Conservation (phyloP, 2,113 vertebrate genomes). For the Cathartes aura region DNA sequence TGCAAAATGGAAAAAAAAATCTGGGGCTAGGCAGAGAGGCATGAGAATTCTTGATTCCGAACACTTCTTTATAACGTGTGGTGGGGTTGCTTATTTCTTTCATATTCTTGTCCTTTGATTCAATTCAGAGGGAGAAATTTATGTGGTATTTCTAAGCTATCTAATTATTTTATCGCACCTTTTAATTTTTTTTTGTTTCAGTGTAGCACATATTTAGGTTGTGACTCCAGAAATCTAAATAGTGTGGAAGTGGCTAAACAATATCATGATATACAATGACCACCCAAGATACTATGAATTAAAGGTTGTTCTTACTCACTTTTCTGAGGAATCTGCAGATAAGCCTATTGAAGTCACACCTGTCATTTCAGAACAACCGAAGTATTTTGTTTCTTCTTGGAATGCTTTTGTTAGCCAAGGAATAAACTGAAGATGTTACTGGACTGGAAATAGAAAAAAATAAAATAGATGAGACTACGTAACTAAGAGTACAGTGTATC, state of each 20-base stretch:
- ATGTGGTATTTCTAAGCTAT: neutral
- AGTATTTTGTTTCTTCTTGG: neutral
- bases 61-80: fast-evolving
- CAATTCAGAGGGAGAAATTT: neutral
- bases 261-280: fast-evolving
- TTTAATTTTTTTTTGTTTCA: neutral
- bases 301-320: neutral
- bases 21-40: neutral
- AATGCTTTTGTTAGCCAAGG: neutral
- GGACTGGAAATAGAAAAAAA: neutral
- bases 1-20: neutral
- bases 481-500: neutral
- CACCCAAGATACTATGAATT: neutral
- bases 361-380: neutral
- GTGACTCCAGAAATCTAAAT: neutral
- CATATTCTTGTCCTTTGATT: neutral
- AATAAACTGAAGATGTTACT: neutral
- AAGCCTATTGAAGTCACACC: neutral
- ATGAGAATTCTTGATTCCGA: neutral
- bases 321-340: neutral
- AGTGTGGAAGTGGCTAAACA: neutral
- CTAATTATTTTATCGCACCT: neutral
- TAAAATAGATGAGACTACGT: neutral
- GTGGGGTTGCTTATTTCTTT: neutral
- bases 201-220: neutral